These are phyloP conservation scores for Opisthograptis luteolata DNA, from an alignment of 2,888 invertebrate species.

Conservation along the genomic window DNA sequence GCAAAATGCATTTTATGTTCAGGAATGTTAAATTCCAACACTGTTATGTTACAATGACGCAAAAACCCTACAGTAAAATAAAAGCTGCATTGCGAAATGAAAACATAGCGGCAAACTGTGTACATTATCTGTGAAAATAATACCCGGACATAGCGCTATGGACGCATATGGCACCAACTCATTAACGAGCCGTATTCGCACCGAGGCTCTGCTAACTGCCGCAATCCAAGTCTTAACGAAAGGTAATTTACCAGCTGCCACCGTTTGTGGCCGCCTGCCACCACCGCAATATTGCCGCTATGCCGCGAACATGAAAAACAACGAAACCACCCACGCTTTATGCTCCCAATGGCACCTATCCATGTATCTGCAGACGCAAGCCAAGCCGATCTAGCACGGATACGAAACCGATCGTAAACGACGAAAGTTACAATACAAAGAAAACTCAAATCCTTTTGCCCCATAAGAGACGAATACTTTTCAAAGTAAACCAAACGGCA, in stretches of 20 bases:
- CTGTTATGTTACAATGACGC: constrained; percentile 1
- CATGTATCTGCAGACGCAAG: neutral
- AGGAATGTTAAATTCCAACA: too few relatives aligned
- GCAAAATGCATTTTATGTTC: neutral
- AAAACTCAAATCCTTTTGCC: constrained; percentile 52
- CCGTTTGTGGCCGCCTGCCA: constrained; percentile 52
- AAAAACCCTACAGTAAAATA: constrained; percentile 14
- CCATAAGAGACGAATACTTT: constrained; percentile 42
- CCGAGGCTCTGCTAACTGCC: constrained; percentile 56
- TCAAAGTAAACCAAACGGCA: constrained; percentile 46
- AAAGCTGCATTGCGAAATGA: constrained; percentile 24
- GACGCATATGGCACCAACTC: constrained; percentile 65
- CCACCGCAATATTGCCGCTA: constrained; percentile 42
- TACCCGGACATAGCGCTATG: constrained; percentile 53
- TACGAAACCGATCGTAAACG: constrained; percentile 6
- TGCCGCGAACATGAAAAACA: constrained; percentile 44
- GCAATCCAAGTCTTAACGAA: constrained; percentile 73
- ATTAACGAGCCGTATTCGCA: constrained; percentile 60
- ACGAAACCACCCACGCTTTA: constrained; percentile 25
- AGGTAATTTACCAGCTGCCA: constrained; percentile 67
- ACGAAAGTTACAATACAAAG: constrained; percentile 47
- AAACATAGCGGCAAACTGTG: constrained; percentile 32
- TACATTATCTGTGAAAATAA: constrained; percentile 51
- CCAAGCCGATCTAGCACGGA: constrained; percentile 1
- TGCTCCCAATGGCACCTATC: neutral